Base-by-base conservation (phyloP, 2,888 invertebrate species). In the Callyntrura guangdongensis region DNA sequence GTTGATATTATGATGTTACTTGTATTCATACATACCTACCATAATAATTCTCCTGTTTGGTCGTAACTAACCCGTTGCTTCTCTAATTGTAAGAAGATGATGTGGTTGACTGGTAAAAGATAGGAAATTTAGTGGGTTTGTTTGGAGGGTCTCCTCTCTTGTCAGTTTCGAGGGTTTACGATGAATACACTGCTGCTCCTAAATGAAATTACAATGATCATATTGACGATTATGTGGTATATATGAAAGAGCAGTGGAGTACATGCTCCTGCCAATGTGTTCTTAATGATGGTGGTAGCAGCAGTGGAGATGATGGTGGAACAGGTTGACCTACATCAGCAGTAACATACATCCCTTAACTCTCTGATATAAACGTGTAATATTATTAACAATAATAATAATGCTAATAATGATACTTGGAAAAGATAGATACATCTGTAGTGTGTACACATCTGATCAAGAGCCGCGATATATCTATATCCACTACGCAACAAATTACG, bases 291-390 rank as follows among this genome's bases (percentile, higher is more conserved):
- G 79, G 17, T 56, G 59, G 36, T 59, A 47, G 36, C 45, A 36
- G 36, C 45, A 36, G 59, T 79, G 17, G 25, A 77, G 53, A 47
- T 81, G 67, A 17, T 81, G 61, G 91, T 91, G 91, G 91, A 91
- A 91, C 91, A 91, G 91, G 91, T 91, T 91, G 91, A 91, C 91
- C 91, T 91, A 91, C 91, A 91, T 91, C 91, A 84, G 83, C 86
- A 87, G 53, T 79, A 77, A n/a, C 64, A 84, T 20, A 67, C 83
- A 88, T 83, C 91, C 91, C 53, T 69, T 61, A 49, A 81, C 61
- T 25, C 45, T 22, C 56, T 56, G 56, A 81, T 81, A 64, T 45
- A 36, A 36, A 6, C 36, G 36, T 36, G 36, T 36, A 45, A 61
- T 61, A 61, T 36, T 36, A 36, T 17, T 59, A 56, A 56, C 56